A percentile compares a stretch with the other conserved stretches of the same genome.
phyloP scores from a whole-genome alignment of 2,888 invertebrate species.

The Neoscelio sp. region DNA sequence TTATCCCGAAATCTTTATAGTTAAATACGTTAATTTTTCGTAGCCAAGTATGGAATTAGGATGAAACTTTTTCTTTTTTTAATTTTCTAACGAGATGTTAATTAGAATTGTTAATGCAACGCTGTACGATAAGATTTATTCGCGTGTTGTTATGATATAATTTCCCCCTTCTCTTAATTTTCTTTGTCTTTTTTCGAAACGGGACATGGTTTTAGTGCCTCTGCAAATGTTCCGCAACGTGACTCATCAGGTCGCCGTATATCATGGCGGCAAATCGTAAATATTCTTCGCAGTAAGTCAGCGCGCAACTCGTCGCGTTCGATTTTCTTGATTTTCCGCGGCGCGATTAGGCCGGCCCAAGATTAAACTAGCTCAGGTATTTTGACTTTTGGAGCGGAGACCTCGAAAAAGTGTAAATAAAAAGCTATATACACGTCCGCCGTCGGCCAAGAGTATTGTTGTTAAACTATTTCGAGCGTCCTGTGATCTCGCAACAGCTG shows the following conservation, averaged over 20 bases:
- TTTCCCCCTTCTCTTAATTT: conserved; percentile 15
- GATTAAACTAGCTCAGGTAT: conserved; percentile 46
- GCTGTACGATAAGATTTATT: conserved; percentile 43
- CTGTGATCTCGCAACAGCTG: conserved; percentile 79
- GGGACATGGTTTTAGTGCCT: conserved; percentile 52
- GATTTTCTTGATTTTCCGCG: conserved; percentile 58
- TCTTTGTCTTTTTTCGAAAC: conserved; percentile 37
- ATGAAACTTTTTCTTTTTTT: conserved; percentile 9
- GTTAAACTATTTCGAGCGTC: conserved; percentile 80
- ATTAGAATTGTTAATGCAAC: conserved; percentile 41
- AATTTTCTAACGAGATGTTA: conserved; percentile 43
- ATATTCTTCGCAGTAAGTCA: conserved; percentile 54
- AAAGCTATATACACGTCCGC: conserved; percentile 14
- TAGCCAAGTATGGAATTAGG: background rate
- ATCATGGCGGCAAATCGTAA: conserved; percentile 64
- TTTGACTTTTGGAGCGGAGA: conserved; percentile 40
- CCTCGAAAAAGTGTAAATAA: conserved; percentile 23
- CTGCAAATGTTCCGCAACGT: conserved; percentile 67
- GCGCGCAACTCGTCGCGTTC: conserved; percentile 39
- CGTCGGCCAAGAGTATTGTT: conserved; percentile 76
- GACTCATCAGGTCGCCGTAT: conserved; percentile 67
- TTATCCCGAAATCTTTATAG: conserved; percentile 49
- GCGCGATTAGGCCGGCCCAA: conserved; percentile 39
- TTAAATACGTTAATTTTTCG: conserved; percentile 10
- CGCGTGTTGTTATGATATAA: conserved; percentile 25